Evolutionary conservation across 2,888 invertebrate genomes (phyloP).

Genomic region (Pachydiplax longipennis): DNA sequence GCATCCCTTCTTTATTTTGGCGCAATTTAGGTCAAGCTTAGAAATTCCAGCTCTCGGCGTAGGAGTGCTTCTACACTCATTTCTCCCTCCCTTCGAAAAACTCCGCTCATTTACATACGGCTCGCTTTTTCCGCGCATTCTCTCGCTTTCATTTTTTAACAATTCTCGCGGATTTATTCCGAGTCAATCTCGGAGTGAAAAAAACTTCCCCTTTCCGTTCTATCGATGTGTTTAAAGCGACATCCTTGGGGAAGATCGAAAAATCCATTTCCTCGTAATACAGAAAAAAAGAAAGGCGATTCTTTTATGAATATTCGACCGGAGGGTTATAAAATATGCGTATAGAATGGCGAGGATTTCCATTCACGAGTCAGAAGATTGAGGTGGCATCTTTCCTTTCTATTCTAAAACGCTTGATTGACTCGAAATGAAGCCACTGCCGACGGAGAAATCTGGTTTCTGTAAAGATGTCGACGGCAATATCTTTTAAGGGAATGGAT

Average conservation of each 20-base stretch:
- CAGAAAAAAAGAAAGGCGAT: neutral
- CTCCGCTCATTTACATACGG: neutral
- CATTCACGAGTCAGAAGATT: neutral
- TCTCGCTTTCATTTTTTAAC: neutral
- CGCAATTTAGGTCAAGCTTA: constrained; percentile 31
- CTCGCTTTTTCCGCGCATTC: neutral
- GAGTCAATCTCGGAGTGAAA: neutral
- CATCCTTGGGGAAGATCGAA: neutral
- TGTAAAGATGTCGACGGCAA: neutral
- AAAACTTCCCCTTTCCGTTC: neutral
- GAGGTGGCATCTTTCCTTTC: neutral
- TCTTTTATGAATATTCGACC: neutral
- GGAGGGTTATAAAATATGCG: neutral
- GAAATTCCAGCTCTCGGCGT: constrained; percentile 4
- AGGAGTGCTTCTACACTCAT: neutral
- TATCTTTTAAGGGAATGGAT: neutral
- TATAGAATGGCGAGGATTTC: neutral
- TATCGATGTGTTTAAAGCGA: neutral
- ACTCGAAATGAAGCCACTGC: neutral
- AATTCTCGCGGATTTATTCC: neutral
- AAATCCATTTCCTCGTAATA: neutral
- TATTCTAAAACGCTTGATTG: neutral
- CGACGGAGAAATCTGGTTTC: neutral
- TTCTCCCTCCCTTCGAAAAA: neutral
- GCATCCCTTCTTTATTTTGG: constrained; percentile 35